Evolutionary conservation across 2,113 vertebrate genomes (phyloP), one percentile per base, ranked within the genome.

Genomic region (Cephalopholis sonnerati): DNA sequence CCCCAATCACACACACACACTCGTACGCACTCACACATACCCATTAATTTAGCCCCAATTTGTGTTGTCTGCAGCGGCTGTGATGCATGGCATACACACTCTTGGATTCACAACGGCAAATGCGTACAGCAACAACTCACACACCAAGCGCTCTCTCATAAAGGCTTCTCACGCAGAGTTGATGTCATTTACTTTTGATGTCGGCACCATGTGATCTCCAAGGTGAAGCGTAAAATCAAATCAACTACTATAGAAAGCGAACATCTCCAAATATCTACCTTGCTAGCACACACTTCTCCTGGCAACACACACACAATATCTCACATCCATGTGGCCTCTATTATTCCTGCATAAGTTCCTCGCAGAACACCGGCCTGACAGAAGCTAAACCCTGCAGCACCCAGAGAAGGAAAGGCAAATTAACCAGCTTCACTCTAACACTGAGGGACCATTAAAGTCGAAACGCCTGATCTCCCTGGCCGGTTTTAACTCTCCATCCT

Each of bases 31-130:
- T 36, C 44, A 29, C 72, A 66, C 76, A 74, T 59, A 82, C 62
- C 63, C 87, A 93, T 94, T 94, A 93, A 94, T 94, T 91, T 92
- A 91, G 79, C 79, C 85, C 85, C 93, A 93, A 93, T 95, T 92
- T 94, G 85, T 92, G 87, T 89, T 91, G 91, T 90, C 89, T 89
- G 84, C 86, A 9, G 73, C 75, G 48, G 76, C 92, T 81, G 77
- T 84, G 88, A 91, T 85, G 91, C 88, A 81, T 66, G 72, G 55
- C 80, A 83, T 65, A 67, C 71, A 79, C 71, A 77, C 32, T 66
- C 77, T 80, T 53, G 66, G 76, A 73, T 58, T 66, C 50, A 36
- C 48, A 61, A 75, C 77, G 44, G 65, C 51, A 69, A 83, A 41
- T 36, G 57, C 50, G 48, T 25, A 68, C 51, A 63, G 50, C 32